Base-by-base conservation (phyloP, 2,797 vertebrate genomes). In the Threskiornis aethiopicus region DNA sequence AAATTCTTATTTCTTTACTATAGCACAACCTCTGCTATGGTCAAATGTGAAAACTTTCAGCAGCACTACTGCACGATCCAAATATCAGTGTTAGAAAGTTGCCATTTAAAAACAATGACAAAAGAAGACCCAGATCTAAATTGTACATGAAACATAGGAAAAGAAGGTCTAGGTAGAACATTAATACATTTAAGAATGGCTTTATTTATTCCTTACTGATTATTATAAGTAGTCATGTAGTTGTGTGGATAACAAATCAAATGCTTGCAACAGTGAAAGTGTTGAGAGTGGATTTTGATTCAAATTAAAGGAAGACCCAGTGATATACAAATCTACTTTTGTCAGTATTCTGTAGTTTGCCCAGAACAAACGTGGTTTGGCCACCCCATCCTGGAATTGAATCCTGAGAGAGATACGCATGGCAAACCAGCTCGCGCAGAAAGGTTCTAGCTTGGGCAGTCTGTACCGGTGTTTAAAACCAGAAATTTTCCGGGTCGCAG, bases 321-420 rank as follows among this genome's bases (percentile, higher is more conserved):
- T 0, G 8, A 73, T 71, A 13, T 3, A 46, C 47, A 80, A 65
- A n/a, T 51, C 31, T 49, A 11, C 12, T 85, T 92, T 54, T 51
- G 31, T 58, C 18, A 21, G 9, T 59, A 33, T 20, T 75, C 4
- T 2, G 12, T 54, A 28, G 25, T 78, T 83, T 77, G 5, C 49
- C 47, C 57, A 41, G 41, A 89, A 61, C 8, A 69, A 89, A 55
- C 0, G 1, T 44, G 16, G 5, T 73, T 64, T 61, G 89, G 49
- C 19, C 58, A 25, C 28, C 22, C 17, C 13, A 12, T 69, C 57
- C 42, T 72, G 90, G 41, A 91, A 44, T 25, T 78, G 26, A 33
- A 0, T 66, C 49, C 54, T 3, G 1, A 44, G 51, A 62, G 71
- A 70, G 25, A 19, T 1, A 8, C 25, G 16, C 39, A 9, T 0